These are phyloP conservation scores for Dicycla oo DNA, from an alignment of 2,888 invertebrate genomes.

Conservation along the genomic window DNA sequence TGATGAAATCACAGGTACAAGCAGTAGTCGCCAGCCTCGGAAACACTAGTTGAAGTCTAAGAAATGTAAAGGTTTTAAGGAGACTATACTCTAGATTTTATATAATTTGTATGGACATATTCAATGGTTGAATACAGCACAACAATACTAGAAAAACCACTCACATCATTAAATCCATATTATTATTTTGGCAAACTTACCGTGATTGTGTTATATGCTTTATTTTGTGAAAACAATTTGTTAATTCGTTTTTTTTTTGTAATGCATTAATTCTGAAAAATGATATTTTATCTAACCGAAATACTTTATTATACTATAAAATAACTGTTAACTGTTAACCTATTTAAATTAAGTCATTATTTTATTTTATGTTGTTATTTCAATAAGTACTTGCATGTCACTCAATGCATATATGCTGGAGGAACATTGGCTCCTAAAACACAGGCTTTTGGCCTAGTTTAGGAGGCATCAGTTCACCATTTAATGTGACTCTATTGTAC, in stretches of 20 bases:
- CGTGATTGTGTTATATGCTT: slow-evolving; percentile 31
- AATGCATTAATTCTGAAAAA: slow-evolving; percentile 4
- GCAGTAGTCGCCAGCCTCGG: slow-evolving; percentile 77
- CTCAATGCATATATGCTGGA: too few species aligned
- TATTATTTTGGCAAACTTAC: slow-evolving; percentile 12
- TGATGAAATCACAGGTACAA: slow-evolving; percentile 93
- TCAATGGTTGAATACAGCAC: slow-evolving; percentile 22
- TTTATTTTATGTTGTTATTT: too few species aligned
- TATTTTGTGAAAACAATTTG: slow-evolving; percentile 32
- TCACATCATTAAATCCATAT: slow-evolving; percentile 22
- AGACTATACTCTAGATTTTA: slow-evolving; percentile 40
- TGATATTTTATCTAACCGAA: slow-evolving; percentile 10
- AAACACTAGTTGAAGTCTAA: slow-evolving; percentile 88
- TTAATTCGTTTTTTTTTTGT: slow-evolving; percentile 21
- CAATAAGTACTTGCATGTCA: too few species aligned
- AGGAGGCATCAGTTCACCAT: too few species aligned
- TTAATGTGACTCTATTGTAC: too few species aligned
- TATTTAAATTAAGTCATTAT: too few species aligned
- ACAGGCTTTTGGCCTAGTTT: too few species aligned
- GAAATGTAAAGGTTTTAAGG: slow-evolving; percentile 89
- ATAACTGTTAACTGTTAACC: slow-evolving; percentile 50
- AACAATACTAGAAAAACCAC: slow-evolving; percentile 30
- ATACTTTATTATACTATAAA: not conserved
- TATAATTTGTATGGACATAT: slow-evolving; percentile 21
- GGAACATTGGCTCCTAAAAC: too few species aligned